A percentile compares a stretch with the other conserved stretches of the same genome.
These are phyloP conservation scores for Amblyjoppa fuscipennis DNA, from an alignment of 2,888 invertebrate species.

Conservation along the genomic window DNA sequence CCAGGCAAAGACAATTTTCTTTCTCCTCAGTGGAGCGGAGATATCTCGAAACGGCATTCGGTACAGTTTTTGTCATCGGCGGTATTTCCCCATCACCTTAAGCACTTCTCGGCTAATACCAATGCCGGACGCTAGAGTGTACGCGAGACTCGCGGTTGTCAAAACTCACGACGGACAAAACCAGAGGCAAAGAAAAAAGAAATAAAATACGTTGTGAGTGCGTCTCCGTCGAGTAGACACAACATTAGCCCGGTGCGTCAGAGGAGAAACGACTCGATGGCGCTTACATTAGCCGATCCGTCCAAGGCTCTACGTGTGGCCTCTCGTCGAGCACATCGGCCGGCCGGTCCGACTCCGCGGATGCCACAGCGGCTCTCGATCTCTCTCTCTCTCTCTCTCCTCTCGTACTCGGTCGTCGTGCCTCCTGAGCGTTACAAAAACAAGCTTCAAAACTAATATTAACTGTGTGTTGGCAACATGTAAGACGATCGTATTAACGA, in stretches of 20 bases:
- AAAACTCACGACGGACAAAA: conserved; percentile 54
- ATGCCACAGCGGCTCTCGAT: conserved; percentile 17
- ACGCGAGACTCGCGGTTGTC: conserved; percentile 41
- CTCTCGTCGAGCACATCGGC: conserved; percentile 34
- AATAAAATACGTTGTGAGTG: conserved; percentile 40
- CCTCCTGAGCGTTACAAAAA: conserved; percentile 81
- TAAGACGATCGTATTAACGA: conserved; percentile 83
- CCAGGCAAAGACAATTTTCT: too few species aligned
- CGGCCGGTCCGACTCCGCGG: conserved; percentile 35
- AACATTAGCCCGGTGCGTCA: conserved; percentile 50
- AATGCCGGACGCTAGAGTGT: too few species aligned
- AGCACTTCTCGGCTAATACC: too few species aligned
- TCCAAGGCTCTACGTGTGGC: conserved; percentile 50
- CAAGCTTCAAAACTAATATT: conserved; percentile 84
- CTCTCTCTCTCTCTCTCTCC: conserved; percentile 17
- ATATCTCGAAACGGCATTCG: too few species aligned
- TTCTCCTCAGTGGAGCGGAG: too few species aligned
- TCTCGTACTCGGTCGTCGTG: conserved; percentile 7
- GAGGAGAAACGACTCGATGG: conserved; percentile 59
- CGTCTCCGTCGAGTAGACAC: conserved; percentile 40
- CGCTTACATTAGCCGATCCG: conserved; percentile 62
- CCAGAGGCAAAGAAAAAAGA: conserved; percentile 35
- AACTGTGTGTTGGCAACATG: conserved; percentile 84
- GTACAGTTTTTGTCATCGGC: too few species aligned
- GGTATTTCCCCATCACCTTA: too few species aligned